Base-by-base conservation (phyloP, 2,797 vertebrate species). In the Botia kubotai region DNA sequence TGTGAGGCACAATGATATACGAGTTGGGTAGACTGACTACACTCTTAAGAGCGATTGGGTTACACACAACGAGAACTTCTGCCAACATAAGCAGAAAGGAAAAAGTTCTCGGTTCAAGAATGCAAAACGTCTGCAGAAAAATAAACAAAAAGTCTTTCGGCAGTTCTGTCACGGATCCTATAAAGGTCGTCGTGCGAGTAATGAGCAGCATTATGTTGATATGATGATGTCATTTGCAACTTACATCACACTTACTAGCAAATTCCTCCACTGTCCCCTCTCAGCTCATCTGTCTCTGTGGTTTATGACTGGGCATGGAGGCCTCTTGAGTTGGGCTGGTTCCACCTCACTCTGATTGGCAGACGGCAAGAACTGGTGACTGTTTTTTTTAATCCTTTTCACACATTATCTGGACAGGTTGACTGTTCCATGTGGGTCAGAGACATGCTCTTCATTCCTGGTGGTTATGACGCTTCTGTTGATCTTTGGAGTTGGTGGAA, bases 391-490 rank as follows among this genome's bases (percentile, higher is more conserved):
- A 2, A 46, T 10, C 50, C 12, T 53, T 4, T 6, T 17, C 1
- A 60, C 62, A 17, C 7, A 33, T 23, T 48, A 39, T 62, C 21
- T 62, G 13, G 58, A 60, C 6, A 62, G 33, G 23, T 12, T 16
- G 39, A 60, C 8, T 6, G 48, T 17, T 70, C 26, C 13, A 50
- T 57, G n/a, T 46, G 19, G 36, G 60, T 43, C 58, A 57, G 77
- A 53, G 21, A 43, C 11, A 14, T 58, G n/a, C 21, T 58, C 29
- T 68, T 19, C 70, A 39, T 43, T 46, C 39, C 46, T n/a, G 43
- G 53, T 68, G 36, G 70, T 26, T 19, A 17, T 26, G 57, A 75
- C 69, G 29, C 73, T 69, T 17, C 53, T 55, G 16, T 70, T 72
- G 23, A 79, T 16, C 1, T 39, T 71, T 55, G 26, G 2, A 14